Evolutionary conservation across 2,888 invertebrate genomes (phyloP).

Genomic region (Cephus runcator): DNA sequence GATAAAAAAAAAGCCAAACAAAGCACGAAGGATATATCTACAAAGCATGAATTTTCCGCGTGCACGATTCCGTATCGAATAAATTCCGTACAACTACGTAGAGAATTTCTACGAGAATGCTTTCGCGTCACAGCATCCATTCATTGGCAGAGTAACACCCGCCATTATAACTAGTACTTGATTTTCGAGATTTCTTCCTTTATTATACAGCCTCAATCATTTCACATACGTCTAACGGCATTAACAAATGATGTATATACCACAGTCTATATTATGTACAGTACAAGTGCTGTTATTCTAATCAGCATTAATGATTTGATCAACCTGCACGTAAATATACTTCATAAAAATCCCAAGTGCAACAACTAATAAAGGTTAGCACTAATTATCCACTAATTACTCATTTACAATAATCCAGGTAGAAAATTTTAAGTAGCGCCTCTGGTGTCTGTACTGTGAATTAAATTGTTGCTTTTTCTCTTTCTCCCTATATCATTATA

Average conservation of each 20-base stretch:
- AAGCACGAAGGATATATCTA: neutral
- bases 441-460: neutral
- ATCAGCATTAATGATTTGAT: neutral
- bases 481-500: neutral
- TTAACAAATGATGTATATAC: neutral
- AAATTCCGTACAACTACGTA: neutral
- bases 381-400: neutral
- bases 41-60: neutral
- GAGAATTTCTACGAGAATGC: neutral
- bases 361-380: neutral
- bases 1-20: neutral
- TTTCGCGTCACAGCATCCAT: neutral
- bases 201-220: neutral
- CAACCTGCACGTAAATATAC: neutral
- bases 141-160: neutral
- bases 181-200: neutral
- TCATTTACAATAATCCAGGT: neutral
- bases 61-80: neutral
- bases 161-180: neutral
- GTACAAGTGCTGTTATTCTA: neutral
- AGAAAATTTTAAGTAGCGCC: neutral
- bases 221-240: neutral
- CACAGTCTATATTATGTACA: neutral
- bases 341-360: neutral
- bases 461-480: neutral